Evolutionary conservation across 2,113 vertebrate species (phyloP).

Genomic region (Forbesichthys agassizii): DNA sequence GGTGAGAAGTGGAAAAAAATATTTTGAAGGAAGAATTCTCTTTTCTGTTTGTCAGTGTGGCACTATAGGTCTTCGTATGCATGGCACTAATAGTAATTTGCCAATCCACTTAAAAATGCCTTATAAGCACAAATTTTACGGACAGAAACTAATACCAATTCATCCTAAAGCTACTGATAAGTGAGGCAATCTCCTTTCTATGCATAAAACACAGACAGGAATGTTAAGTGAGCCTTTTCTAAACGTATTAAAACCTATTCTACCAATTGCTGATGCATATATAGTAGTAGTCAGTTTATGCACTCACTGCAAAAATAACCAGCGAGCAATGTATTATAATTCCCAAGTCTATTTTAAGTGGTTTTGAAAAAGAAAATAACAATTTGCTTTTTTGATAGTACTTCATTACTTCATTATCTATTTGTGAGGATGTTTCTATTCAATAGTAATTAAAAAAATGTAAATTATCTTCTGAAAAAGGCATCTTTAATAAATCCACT

Average conservation of each 20-base stretch:
- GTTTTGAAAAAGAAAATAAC: too few relatives aligned
- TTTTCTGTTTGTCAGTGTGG: slow-evolving; percentile 2
- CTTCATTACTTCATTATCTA: too few relatives aligned
- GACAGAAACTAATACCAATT: background rate
- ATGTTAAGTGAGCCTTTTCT: background rate
- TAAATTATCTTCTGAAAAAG: too few relatives aligned
- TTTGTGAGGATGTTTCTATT: too few relatives aligned
- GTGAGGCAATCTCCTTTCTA: slow-evolving; percentile 5
- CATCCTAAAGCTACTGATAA: slow-evolving; percentile 9
- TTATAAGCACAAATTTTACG: slow-evolving; percentile 21
- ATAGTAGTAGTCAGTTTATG: background rate
- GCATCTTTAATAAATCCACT: too few relatives aligned
- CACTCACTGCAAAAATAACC: background rate
- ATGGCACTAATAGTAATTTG: slow-evolving; percentile 11
- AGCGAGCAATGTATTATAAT: background rate
- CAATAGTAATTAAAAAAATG: too few relatives aligned
- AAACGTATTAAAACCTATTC: slow-evolving; percentile 5
- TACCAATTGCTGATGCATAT: background rate
- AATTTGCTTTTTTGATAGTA: too few relatives aligned
- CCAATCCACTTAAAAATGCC: slow-evolving; percentile 3
- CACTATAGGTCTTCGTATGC: background rate
- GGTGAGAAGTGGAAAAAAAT: too few relatives aligned
- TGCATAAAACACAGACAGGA: background rate
- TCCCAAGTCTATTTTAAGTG: too few relatives aligned
- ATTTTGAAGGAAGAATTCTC: too few relatives aligned